Evolutionary conservation across 2,888 invertebrate species (phyloP).

Genomic region (Drosophila ustulata): DNA sequence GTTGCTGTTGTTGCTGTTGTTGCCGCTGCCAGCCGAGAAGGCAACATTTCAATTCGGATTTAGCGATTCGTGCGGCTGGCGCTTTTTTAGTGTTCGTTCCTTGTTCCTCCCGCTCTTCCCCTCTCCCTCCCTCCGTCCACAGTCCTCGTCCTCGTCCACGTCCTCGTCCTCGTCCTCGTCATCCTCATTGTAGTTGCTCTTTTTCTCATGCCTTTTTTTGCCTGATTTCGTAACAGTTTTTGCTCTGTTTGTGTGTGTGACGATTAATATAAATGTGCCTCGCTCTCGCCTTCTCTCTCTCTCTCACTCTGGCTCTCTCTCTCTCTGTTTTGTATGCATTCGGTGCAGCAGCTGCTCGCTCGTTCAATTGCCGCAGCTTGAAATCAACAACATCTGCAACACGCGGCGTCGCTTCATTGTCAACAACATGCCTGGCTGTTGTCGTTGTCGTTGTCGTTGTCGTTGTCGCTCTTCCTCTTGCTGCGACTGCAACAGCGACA

Average conservation of each 20-base stretch:
- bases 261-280: slow-evolving; percentile 37
- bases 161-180: slow-evolving; percentile 23
- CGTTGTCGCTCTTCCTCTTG: background rate
- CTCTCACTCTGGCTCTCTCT: background rate
- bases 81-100: slow-evolving; percentile 25
- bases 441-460: background rate
- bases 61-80: slow-evolving; percentile 54
- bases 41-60: slow-evolving; percentile 77
- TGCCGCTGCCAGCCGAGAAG: slow-evolving; percentile 53
- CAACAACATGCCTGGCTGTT: slow-evolving; percentile 35
- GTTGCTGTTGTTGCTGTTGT: slow-evolving; percentile 15
- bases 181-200: slow-evolving; percentile 43
- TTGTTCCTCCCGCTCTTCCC: too few species aligned
- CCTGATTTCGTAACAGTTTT: slow-evolving; percentile 43
- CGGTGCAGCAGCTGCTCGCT: slow-evolving; percentile 41
- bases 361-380: slow-evolving; percentile 38
- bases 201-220: slow-evolving; percentile 27
- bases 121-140: background rate
- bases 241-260: slow-evolving; percentile 32
- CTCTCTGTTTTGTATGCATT: slow-evolving; percentile 15
- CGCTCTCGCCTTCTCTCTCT: background rate
- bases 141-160: slow-evolving; percentile 18
- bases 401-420: slow-evolving; percentile 40
- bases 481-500: slow-evolving; percentile 11
- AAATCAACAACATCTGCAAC: slow-evolving; percentile 56